Evolutionary conservation across 2,888 invertebrate species (phyloP).

Genomic region (Macaria liturata): DNA sequence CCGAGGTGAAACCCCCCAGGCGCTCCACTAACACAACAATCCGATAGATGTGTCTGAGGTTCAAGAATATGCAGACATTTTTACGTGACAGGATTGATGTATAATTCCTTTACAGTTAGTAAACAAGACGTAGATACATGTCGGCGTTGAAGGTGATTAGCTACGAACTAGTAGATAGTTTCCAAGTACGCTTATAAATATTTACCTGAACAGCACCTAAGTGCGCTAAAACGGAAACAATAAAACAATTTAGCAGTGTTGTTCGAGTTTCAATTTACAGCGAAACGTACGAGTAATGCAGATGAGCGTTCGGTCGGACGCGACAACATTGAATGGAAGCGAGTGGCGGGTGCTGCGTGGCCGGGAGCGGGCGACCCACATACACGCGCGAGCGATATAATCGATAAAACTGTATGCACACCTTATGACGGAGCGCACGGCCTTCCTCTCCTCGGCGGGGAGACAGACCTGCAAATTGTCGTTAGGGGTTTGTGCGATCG

Average conservation of each 20-base stretch:
- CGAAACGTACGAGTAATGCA: conserved; percentile 5
- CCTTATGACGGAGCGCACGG: conserved; percentile 87
- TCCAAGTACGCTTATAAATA: conserved; percentile 53
- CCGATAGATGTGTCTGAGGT: too few species aligned
- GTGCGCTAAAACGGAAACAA: conserved; percentile 80
- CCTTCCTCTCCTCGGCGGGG: conserved; percentile 79
- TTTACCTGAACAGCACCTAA: conserved; percentile 78
- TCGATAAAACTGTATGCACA: conserved; percentile 67
- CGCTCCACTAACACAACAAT: too few species aligned
- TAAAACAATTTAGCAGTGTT: conserved; percentile 47
- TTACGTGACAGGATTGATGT: too few species aligned
- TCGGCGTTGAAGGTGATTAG: conserved; percentile 10
- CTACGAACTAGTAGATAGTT: conserved; percentile 20
- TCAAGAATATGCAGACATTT: too few species aligned
- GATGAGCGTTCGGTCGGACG: conserved; percentile 9
- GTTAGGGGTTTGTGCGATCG: conserved; percentile 59
- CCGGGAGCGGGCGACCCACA: conserved; percentile 39
- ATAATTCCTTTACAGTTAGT: too few species aligned
- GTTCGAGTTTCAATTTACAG: conserved; percentile 15
- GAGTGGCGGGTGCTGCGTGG: conserved; percentile 20
- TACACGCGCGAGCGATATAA: conserved; percentile 39
- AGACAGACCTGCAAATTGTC: conserved; percentile 82
- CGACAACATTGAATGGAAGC: conserved; percentile 45
- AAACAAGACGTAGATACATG: too few species aligned
- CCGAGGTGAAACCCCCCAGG: too few species aligned